Evolutionary conservation across 92 coral and sea anemone species (phyloP), one percentile per base, ranked within the genome.

Genomic region (Zoanthus sociatus): DNA sequence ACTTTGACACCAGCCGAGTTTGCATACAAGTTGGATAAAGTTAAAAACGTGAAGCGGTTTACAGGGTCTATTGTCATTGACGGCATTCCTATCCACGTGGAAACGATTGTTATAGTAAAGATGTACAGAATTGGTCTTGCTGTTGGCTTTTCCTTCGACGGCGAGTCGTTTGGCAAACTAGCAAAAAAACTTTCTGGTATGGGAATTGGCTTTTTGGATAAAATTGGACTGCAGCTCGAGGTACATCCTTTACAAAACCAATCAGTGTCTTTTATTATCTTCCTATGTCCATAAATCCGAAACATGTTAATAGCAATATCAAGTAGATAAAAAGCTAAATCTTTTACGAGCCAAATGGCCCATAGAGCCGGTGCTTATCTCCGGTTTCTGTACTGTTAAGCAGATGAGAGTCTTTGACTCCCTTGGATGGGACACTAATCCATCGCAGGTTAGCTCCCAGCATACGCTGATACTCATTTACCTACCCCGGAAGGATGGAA

Each of bases 11-110:
- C 95, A 17, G 96, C 78, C 0, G 88, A 91, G 16, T 87, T 92
- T 73, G 84, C 91, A 0, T 86, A 75, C 84, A 93, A 89, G 60
- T 88, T 97, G 66, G 93, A 72, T 55, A 92, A 89, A 73, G 82
- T 44, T 14, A 54, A 60, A 74, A 91, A 93, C 6, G 88, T 95
- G 14, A 92, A 91, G 84, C 97, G 98, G 1, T 91, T 97, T 79
- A 92, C 99, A 7, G 95, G 95, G 2, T 90, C 99, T 1, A 89
- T 95, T 63, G 85, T 63, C 73, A 91, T 91, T 6, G 88, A 77
- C 0, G 98, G 98, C 5, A 96, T 97, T 8, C 99, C 99, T 9
- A 89, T 97, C n/a, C 99, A 97, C 78, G 97, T 95, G 32, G 99
- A 97, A 71, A 71, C 95, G 20, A 86, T 97, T 15, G 56, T 89